A percentile compares a stretch with the other conserved stretches of the same genome.
Conservation (phyloP, 2,113 vertebrate genomes). For the Siniperca chuatsi region DNA sequence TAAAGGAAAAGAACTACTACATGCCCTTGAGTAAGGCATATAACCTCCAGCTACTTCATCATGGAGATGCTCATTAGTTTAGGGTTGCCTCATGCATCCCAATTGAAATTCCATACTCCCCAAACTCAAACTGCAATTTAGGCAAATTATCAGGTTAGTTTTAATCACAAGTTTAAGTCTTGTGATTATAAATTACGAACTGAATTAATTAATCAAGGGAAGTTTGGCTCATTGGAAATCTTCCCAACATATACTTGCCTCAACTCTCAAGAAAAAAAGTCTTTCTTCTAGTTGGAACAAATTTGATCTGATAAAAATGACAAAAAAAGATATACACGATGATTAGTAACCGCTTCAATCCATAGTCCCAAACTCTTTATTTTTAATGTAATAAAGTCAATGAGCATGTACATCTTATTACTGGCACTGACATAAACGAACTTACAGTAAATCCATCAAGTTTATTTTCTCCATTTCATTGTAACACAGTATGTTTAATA, state of each 20-base stretch:
- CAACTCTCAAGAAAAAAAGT: background rate
- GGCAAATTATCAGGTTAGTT: constrained; percentile 18
- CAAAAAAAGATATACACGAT: constrained; percentile 1
- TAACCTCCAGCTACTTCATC: background rate
- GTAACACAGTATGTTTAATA: constrained; percentile 7
- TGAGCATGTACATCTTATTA: background rate
- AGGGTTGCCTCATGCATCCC: background rate
- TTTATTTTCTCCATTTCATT: constrained; percentile 7
- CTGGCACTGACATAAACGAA: background rate
- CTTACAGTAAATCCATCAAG: constrained; percentile 21
- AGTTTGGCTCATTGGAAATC: constrained; percentile 14
- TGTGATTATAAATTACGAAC: background rate
- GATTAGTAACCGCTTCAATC: background rate
- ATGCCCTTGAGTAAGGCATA: constrained; percentile 14
- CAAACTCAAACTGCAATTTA: background rate
- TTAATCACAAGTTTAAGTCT: constrained; percentile 2
- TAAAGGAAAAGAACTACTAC: background rate
- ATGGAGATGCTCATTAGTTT: constrained; percentile 16
- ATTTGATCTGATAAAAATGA: constrained; percentile 1
- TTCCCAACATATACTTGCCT: background rate
- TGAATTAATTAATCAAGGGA: background rate
- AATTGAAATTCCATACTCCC: background rate
- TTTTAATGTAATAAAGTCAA: background rate
- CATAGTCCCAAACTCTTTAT: background rate
- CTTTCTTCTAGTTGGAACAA: background rate